These are phyloP conservation scores for Magallana ariakensis DNA, from an alignment of 1,140 invertebrate species.

Conservation along the genomic window DNA sequence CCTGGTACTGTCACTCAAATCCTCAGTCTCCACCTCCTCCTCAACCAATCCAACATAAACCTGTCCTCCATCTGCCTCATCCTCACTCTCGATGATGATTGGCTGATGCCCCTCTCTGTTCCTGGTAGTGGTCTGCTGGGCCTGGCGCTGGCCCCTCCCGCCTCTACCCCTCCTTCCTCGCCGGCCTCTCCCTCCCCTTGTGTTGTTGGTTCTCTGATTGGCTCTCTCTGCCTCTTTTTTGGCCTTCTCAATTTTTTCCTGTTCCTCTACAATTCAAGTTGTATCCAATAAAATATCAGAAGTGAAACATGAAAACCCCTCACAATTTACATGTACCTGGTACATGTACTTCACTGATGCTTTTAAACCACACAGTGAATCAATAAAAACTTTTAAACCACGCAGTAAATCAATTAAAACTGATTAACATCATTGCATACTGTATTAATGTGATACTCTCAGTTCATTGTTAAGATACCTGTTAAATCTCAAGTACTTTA, in stretches of 20 bases:
- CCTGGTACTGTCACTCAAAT: conserved; percentile 21
- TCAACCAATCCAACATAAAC: conserved; percentile 43
- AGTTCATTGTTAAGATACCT: no score
- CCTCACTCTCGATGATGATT: conserved; percentile 55
- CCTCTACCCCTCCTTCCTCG: conserved; percentile 46
- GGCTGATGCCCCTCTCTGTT: conserved; percentile 32
- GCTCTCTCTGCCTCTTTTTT: conserved; percentile 46
- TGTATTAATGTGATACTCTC: no score
- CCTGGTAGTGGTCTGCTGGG: background rate
- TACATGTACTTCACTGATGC: background rate
- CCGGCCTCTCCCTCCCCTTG: conserved; percentile 17
- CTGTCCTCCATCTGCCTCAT: conserved; percentile 13
- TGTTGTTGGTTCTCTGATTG: background rate
- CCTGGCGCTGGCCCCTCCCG: background rate
- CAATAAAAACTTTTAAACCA: background rate
- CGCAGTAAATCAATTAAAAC: no score
- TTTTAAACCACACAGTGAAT: background rate
- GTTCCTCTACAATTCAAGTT: conserved; percentile 55
- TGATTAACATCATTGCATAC: no score
- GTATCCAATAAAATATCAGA: background rate
- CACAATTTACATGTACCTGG: no score
- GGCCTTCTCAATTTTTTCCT: conserved; percentile 60
- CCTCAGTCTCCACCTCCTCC: conserved; percentile 31
- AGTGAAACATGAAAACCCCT: no score
- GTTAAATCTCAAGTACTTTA: no score